A percentile compares a stretch with the other conserved stretches of the same genome.
These are phyloP conservation scores for Hyalella azteca DNA, from an alignment of 2,888 invertebrate species.

Conservation along the genomic window DNA sequence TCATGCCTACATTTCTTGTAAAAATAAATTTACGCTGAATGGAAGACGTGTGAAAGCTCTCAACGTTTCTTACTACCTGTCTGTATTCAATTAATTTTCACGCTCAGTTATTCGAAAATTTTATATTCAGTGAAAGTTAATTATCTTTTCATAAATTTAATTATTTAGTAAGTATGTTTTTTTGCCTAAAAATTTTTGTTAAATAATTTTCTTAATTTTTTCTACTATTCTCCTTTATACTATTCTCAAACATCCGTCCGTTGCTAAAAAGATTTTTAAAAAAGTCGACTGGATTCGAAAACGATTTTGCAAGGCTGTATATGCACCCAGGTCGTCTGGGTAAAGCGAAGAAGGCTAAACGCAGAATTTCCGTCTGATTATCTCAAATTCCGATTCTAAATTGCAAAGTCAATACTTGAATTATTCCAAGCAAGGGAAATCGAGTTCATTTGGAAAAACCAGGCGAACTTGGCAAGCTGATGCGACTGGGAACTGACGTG, in stretches of 20 bases:
- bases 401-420: background rate
- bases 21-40: no score
- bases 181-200: background rate
- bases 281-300: no score
- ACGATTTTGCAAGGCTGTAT: background rate
- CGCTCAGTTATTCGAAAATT: no score
- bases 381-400: background rate
- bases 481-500: background rate
- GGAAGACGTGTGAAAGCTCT: no score
- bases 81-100: no score
- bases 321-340: background rate
- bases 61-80: no score
- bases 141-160: no score
- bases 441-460: background rate
- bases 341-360: background rate
- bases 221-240: background rate
- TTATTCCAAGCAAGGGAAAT: background rate
- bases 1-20: no score
- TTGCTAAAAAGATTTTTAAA: background rate
- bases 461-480: background rate
- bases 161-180: no score
- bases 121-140: no score
- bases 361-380: background rate
- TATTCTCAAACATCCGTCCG: background rate
- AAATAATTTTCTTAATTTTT: background rate